These are phyloP conservation scores for Melopsittacus undulatus DNA, from an alignment of 2,797 vertebrate species.

Conservation along the genomic window DNA sequence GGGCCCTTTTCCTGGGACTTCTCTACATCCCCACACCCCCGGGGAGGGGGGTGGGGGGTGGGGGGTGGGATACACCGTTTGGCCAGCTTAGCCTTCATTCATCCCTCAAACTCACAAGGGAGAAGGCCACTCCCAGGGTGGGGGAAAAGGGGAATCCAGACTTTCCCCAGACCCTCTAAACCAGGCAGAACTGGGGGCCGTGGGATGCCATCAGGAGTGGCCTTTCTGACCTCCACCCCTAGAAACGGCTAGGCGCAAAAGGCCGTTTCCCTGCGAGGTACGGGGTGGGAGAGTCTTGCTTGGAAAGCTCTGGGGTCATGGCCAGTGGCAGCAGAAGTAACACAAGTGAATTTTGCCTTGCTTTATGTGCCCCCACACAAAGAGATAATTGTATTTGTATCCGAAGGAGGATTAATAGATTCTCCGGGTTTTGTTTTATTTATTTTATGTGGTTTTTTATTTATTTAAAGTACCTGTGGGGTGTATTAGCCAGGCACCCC, in stretches of 20 bases:
- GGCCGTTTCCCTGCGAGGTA: neutral
- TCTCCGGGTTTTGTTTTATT: neutral
- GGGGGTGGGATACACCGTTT: neutral
- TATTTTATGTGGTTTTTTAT: neutral
- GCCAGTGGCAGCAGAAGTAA: neutral
- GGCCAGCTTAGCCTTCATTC: neutral
- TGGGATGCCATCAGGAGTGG: neutral
- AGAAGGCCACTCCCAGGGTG: no score
- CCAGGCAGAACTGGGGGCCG: neutral
- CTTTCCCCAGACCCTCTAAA: neutral
- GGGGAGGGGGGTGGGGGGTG: accelerated
- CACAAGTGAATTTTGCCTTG: neutral
- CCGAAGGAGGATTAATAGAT: neutral
- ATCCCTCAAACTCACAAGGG: neutral
- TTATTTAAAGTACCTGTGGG: neutral
- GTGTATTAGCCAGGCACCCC: neutral
- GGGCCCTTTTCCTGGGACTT: neutral
- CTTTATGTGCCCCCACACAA: neutral
- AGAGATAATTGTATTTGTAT: neutral
- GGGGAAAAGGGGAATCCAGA: accelerated
- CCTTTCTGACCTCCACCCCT: neutral
- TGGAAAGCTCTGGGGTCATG: neutral
- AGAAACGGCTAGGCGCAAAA: neutral
- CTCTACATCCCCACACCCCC: neutral
- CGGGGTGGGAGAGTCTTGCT: neutral